Percentiles rank a stretch among this genome's conserved stretches.
phyloP scores from a whole-genome alignment of 2,797 vertebrate genomes.

The Pogonophryne albipinna region DNA sequence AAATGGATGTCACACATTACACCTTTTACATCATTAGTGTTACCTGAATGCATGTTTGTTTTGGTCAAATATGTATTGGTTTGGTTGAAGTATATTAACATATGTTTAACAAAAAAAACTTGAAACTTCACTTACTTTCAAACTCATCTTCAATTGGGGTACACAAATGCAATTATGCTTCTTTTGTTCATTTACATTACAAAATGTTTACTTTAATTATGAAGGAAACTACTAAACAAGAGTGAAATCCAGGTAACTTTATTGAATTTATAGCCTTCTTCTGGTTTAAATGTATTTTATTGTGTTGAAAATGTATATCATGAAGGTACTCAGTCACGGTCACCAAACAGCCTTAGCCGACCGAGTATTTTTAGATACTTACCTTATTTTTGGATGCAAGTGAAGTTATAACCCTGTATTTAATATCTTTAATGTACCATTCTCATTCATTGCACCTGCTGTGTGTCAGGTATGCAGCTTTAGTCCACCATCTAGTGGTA shows the following conservation, averaged over 20 bases:
- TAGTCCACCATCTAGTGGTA: constrained; percentile 78
- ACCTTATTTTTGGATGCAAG: not conserved
- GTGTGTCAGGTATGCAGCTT: constrained; percentile 49
- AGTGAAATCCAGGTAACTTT: not conserved
- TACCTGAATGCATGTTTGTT: not conserved
- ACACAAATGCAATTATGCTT: not conserved
- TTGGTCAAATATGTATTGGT: not conserved
- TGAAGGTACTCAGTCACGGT: too few species aligned
- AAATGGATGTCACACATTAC: not conserved
- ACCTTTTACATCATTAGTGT: not conserved
- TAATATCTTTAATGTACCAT: not conserved
- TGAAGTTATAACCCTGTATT: not conserved
- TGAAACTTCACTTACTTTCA: not conserved
- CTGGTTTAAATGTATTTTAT: not conserved
- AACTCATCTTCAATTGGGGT: not conserved
- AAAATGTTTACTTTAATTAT: not conserved
- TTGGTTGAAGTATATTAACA: not conserved
- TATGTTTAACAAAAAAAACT: not conserved
- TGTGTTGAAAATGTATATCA: not conserved
- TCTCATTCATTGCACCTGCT: not conserved
- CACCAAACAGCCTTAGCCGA: not conserved
- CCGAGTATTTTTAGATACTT: not conserved
- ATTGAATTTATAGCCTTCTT: not conserved
- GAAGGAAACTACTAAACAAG: not conserved
- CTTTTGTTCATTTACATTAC: not conserved